Evolutionary conservation across 2,888 invertebrate genomes (phyloP).

Genomic region (Rhodophaea formosa): DNA sequence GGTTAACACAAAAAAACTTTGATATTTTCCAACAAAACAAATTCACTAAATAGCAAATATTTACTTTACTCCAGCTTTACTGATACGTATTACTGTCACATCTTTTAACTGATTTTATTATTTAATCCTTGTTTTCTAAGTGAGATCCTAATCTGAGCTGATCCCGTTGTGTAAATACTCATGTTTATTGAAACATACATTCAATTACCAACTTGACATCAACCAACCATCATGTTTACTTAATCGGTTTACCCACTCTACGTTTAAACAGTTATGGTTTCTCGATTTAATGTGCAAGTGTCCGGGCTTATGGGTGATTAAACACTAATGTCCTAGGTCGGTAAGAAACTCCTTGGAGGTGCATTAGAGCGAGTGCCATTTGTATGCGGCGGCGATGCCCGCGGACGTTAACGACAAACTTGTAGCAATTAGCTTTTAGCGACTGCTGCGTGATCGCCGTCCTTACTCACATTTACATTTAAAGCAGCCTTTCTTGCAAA

Average conservation of each 20-base stretch:
- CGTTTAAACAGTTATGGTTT: slow-evolving; percentile 11
- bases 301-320: slow-evolving; percentile 30
- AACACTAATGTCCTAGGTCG: slow-evolving; percentile 28
- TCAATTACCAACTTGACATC: slow-evolving; percentile 6
- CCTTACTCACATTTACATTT: slow-evolving; percentile 35
- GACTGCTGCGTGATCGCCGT: slow-evolving; percentile 32
- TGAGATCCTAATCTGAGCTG: background rate
- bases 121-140: background rate
- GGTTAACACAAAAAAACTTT: too few species aligned
- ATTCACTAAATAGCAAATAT: too few species aligned
- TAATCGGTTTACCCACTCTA: slow-evolving; percentile 6
- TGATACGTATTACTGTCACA: background rate
- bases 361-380: slow-evolving; percentile 52
- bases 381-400: slow-evolving; percentile 60
- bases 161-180: slow-evolving; percentile 4
- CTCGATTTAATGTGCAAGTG: slow-evolving; percentile 35
- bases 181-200: slow-evolving; percentile 12
- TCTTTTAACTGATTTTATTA: background rate
- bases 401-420: slow-evolving; percentile 55
- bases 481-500: background rate
- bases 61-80: too few species aligned
- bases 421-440: slow-evolving; percentile 51
- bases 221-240: slow-evolving; percentile 4
- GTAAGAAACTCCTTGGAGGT: slow-evolving; percentile 39
- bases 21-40: too few species aligned